These are phyloP conservation scores for Plectus sambesii DNA, from an alignment of 1,140 invertebrate genomes.

Conservation along the genomic window DNA sequence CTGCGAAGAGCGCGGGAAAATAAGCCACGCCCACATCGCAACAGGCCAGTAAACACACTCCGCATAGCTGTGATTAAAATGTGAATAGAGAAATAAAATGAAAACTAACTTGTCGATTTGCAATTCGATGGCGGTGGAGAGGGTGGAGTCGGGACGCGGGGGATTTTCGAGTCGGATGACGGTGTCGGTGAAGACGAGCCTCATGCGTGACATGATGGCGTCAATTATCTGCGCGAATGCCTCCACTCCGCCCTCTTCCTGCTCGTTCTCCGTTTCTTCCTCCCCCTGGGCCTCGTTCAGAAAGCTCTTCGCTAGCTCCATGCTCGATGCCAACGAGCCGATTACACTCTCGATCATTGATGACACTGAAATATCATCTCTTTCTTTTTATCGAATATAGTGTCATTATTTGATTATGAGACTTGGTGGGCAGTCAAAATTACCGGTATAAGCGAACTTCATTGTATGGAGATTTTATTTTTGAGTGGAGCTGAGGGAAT, in stretches of 20 bases:
- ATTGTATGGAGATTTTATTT: no score
- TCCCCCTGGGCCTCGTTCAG: slow-evolving; percentile 21
- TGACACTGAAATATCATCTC: slow-evolving; percentile 19
- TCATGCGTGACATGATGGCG: slow-evolving; percentile 28
- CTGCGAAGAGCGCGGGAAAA: no score
- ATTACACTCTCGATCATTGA: slow-evolving; percentile 9
- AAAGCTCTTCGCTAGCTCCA: slow-evolving; percentile 23
- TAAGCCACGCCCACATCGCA: no score
- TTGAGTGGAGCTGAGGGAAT: no score
- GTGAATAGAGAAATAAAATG: no score
- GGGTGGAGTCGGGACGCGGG: slow-evolving; percentile 19
- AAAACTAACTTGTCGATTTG: slow-evolving; percentile 28
- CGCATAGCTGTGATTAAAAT: no score
- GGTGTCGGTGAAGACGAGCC: slow-evolving; percentile 25
- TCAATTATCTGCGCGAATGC: slow-evolving; percentile 30
- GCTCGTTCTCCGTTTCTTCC: slow-evolving; percentile 15
- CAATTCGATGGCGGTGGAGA: slow-evolving; percentile 29
- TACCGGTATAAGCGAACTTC: no score
- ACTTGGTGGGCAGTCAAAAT: no score
- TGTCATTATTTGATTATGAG: no score
- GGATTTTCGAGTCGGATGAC: slow-evolving; percentile 24
- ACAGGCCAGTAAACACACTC: no score
- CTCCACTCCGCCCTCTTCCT: no score
- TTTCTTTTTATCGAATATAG: no score
- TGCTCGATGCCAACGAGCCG: slow-evolving; percentile 28